Conservation (phyloP, 2,113 vertebrate species). For the Chinchilla lanigera region DNA sequence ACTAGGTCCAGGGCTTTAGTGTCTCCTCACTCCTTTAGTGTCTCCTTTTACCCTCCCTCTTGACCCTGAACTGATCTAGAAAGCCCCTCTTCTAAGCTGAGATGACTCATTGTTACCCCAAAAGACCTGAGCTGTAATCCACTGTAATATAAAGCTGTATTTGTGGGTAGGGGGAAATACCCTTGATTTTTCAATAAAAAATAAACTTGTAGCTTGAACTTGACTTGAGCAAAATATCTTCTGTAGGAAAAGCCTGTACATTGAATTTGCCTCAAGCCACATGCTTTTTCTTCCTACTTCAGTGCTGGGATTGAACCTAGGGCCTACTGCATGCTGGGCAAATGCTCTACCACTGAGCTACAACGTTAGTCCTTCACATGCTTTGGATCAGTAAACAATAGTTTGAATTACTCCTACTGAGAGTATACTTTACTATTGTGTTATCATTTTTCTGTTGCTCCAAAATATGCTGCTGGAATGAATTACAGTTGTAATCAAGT, state of each 20-base stretch:
- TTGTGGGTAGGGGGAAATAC: background rate
- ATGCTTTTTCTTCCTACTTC: background rate
- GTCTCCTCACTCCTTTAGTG: background rate
- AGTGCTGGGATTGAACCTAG: background rate
- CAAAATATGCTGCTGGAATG: slow-evolving; percentile 29
- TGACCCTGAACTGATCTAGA: background rate
- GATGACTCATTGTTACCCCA: background rate
- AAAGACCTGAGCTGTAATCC: background rate
- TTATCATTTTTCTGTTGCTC: background rate
- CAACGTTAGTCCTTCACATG: background rate
- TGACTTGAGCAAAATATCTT: background rate
- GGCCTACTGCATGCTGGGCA: background rate
- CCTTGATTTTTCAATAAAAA: slow-evolving; percentile 43
- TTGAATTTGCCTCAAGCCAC: background rate
- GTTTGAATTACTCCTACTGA: background rate
- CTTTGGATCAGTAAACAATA: background rate
- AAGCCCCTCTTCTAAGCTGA: slow-evolving; percentile 1
- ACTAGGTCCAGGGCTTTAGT: background rate
- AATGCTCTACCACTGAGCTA: background rate
- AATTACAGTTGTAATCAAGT: background rate
- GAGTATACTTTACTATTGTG: slow-evolving; percentile 10
- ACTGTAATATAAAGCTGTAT: slow-evolving; percentile 7
- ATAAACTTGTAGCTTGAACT: slow-evolving; percentile 19
- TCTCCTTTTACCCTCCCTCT: background rate
- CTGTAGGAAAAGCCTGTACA: background rate